Conservation (phyloP, 2,113 vertebrate species). For the Etheostoma cragini region DNA sequence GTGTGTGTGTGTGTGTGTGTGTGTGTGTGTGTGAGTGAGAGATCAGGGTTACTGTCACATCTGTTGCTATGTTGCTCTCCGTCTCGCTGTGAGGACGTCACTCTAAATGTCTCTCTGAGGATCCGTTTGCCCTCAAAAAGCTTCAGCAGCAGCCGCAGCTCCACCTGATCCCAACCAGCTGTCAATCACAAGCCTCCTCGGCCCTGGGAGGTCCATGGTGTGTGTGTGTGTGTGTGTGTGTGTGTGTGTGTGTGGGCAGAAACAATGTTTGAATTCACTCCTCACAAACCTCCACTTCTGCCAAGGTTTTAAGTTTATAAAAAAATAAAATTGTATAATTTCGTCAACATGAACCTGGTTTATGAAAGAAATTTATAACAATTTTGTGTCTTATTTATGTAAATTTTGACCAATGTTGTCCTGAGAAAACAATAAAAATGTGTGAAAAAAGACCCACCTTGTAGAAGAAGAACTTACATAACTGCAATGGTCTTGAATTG, state of each 20-base stretch:
- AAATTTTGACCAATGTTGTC: too few species aligned
- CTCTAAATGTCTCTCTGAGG: conserved; percentile 46
- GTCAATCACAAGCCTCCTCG: conserved; percentile 42
- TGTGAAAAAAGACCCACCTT: too few species aligned
- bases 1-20: conserved; percentile 20
- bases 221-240: conserved; percentile 19
- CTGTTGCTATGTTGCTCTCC: conserved; percentile 21
- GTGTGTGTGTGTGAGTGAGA: conserved; percentile 13
- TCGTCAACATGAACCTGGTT: too few species aligned
- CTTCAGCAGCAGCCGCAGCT: conserved; percentile 28
- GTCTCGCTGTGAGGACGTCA: conserved; percentile 14
- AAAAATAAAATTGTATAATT: too few species aligned
- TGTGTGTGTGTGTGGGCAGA: background rate
- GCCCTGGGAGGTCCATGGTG: conserved; percentile 1
- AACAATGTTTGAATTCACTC: conserved; percentile 8
- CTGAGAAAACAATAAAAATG: too few species aligned
- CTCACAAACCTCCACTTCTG: background rate
- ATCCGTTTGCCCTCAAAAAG: conserved; percentile 41
- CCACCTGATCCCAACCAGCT: conserved; percentile 57
- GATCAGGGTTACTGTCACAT: conserved; percentile 41
- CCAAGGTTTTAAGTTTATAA: background rate
- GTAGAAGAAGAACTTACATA: too few species aligned
- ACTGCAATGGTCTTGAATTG: too few species aligned
- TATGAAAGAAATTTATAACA: too few species aligned
- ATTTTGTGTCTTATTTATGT: too few species aligned